phyloP scores from a whole-genome alignment of 2,113 vertebrate species.

The Hemiscyllium ocellatum region DNA sequence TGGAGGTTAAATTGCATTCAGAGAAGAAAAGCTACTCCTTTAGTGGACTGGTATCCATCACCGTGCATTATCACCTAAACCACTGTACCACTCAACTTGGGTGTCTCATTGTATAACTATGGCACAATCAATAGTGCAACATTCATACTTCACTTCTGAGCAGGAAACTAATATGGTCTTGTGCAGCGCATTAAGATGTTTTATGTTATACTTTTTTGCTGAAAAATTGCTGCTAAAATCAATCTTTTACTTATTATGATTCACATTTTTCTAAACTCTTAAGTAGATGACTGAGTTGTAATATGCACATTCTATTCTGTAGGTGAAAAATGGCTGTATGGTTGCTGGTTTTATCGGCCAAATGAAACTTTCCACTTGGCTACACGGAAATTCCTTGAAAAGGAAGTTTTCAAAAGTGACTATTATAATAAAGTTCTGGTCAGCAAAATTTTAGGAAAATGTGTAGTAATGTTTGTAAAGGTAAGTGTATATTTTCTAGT shows the following conservation, averaged over 20 bases:
- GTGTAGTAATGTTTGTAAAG: conserved; percentile 99
- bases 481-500: conserved; percentile 53
- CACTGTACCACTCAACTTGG: not conserved
- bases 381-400: conserved; percentile 94
- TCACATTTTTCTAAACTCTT: not conserved
- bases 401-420: conserved; percentile 99
- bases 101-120: not conserved
- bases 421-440: conserved; percentile 97
- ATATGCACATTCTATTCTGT: conserved; percentile 15
- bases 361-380: conserved; percentile 97
- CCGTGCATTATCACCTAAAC: not conserved
- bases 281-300: not conserved
- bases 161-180: not conserved
- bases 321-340: conserved; percentile 98
- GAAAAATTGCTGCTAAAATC: not conserved
- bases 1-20: not conserved
- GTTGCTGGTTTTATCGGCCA: conserved; percentile 98
- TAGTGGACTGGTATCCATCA: not conserved
- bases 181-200: not conserved
- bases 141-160: not conserved
- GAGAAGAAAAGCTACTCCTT: not conserved
- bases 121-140: not conserved
- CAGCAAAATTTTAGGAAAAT: conserved; percentile 96
- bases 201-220: not conserved
- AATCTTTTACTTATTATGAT: not conserved